Base-by-base conservation (phyloP, 2,888 invertebrate species). In the Gastracanthus pulcherrimus region DNA sequence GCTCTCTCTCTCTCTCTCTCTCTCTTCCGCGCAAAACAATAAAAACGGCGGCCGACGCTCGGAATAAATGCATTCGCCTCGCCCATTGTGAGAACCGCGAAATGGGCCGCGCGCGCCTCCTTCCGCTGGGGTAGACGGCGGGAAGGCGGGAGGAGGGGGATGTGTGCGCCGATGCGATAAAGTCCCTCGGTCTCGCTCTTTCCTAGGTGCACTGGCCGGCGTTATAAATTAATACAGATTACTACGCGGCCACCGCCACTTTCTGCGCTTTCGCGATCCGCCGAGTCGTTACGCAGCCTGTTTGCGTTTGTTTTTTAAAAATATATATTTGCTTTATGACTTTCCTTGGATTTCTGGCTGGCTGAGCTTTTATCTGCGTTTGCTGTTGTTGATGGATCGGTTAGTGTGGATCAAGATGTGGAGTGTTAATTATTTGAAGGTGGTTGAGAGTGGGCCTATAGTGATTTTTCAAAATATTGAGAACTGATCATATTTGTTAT, bases 151-250 rank as follows among this genome's bases (percentile, higher is more conserved):
- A 77, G 58, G 71, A 70, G 45, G 34, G 23, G 41, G 58, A 82
- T 71, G 75, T 76, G 69, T 76, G 76, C 70, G 38, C 64, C 72
- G 71, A 79, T 79, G 76, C 71, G 75, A 82, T 82, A 82, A 82
- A 79, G 66, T 75, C 60, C 31, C 41, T n/a, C 55, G 3, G 26
- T 67, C 29, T 34, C 34, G 13, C 48, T 34, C n/a, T 48, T 38
- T 45, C 34, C 41, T n/a, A 23, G 7, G n/a, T 19, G 31, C 19
- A 38, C n/a, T 29, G 34, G 48, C 36, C n/a, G 31, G 19, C 55
- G 51, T 74, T 81, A 81, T 81, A 81, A 77, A 81, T 81, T 81
- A 81, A 81, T 81, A 72, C 76, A 72, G 76, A 81, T 81, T 71
- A 81, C 64, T 48, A 55, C 60, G 26, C n/a, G 29, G 29, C 48